Evolutionary conservation across 2,113 vertebrate species (phyloP), one percentile per base, ranked within the genome.

Genomic region (Dasypus novemcinctus): DNA sequence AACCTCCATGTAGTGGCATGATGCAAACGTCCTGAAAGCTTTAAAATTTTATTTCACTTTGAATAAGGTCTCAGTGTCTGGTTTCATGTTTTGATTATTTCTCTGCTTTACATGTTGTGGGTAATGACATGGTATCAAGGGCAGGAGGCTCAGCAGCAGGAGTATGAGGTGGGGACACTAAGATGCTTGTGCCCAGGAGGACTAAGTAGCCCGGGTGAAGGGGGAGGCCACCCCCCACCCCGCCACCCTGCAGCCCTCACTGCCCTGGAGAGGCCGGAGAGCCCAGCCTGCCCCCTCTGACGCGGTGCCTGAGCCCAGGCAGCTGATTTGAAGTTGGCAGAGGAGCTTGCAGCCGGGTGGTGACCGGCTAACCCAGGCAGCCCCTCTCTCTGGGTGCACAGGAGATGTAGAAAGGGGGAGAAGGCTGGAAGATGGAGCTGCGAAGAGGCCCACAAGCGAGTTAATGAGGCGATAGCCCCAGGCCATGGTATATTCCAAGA

Each of bases 171-270:
- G 18, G 38, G 18, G 38, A 33, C 13, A 69, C 33, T n/a, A 11
- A 11, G 57, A 5, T 15, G 69, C 15, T 36, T 0, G 0, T 2
- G 46, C 1, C 23, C 10, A 21, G 38, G 25, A 43, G 71, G 29
- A 43, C 72, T 29, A 25, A 36, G 3, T 5, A 15, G 25, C 25
- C 71, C 41, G 12, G 25, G 71, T 11, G 38, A 15, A 75, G 25
- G 13, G n/a, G n/a, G n/a, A n/a, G n/a, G n/a, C n/a, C 25, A 6
- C 27, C 41, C 6, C 46, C 43, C 5, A 3, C 68, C 68, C 18
- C 18, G 68, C 18, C 31, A 7, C n/a, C n/a, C n/a, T 21, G 21
- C 46, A 10, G 46, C 8, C 20, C n/a, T 21, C 9, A 4, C 68
- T 23, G 17, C 68, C n/a, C 36, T 69, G 20, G 20, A 4, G 33